Base-by-base conservation (phyloP, 1,140 invertebrate species). In the Hylaeus anthracinus region DNA sequence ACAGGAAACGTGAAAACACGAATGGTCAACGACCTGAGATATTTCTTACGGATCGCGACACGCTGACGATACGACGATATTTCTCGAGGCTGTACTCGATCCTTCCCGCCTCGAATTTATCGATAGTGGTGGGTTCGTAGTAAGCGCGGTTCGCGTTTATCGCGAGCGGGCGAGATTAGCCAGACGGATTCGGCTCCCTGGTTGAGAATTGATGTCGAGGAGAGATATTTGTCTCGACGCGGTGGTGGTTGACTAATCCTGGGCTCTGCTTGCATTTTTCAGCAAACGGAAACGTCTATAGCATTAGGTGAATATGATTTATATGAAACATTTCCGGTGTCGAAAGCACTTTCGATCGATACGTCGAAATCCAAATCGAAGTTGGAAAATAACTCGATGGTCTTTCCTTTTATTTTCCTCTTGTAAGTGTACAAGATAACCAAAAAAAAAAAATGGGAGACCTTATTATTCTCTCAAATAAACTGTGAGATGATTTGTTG, bases 31-130 rank as follows among this genome's bases (percentile, higher is more conserved):
- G 26, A 48, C 8, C 1, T 48, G 8, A n/a, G 41, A 61, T 80
- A 51, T 67, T 60, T 75, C 72, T 75, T 67, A 43, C 39, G 48
- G 55, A 74, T 80, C 56, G 53, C 72, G 43, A n/a, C 51, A 66
- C 53, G 26, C 39, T 12, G 41, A 5, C 63, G 63, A 26, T 3
- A 14, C 8, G 53, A 6, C 53, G 53, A 72, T 79, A 79, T 79
- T 58, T 79, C n/a, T 5, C 39, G 14, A 15, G 67, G 61, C 26
- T 26, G 26, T 14, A 45, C 58, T 61, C 58, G 45, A 78, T 53
- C 15, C 56, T 41, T 43, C 48, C 1, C 45, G 6, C 26, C 26
- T 1, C n/a, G 58, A 71, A 51, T 78, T 78, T 77, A 71, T 77
- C 75, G 75, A 5, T 12, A 41, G 1, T 6, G 45, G 3, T 5